A percentile compares a stretch with the other conserved stretches of the same genome.
These are phyloP conservation scores for Orthosia cruda DNA, from an alignment of 2,888 invertebrate genomes.

Conservation along the genomic window DNA sequence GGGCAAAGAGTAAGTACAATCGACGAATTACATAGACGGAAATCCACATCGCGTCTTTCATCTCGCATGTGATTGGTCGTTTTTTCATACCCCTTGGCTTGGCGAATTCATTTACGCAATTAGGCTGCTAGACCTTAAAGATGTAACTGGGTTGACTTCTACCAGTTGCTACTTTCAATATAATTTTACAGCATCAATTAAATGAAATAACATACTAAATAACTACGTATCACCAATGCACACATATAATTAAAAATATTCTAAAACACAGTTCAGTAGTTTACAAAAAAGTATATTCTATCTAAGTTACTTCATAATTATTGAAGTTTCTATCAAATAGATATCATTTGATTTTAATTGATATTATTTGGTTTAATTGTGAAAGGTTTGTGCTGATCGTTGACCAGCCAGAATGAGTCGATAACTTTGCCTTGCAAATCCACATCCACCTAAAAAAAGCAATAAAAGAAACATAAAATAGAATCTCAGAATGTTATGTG, in stretches of 20 bases:
- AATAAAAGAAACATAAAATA: neutral
- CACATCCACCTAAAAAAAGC: conserved; percentile 92
- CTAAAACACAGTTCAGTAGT: too few relatives aligned
- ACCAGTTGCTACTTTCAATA: neutral
- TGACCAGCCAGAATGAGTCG: conserved; percentile 92
- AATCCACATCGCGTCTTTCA: too few relatives aligned
- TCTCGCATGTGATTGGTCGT: too few relatives aligned
- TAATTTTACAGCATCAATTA: neutral
- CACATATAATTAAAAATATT: too few relatives aligned
- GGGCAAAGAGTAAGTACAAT: too few relatives aligned
- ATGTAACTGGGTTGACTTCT: neutral
- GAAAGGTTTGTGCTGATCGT: conserved; percentile 85
- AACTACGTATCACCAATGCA: too few relatives aligned
- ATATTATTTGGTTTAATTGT: conserved; percentile 27
- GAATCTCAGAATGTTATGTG: too few relatives aligned
- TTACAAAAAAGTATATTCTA: too few relatives aligned
- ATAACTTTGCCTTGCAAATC: conserved; percentile 93
- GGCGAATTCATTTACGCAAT: too few relatives aligned
- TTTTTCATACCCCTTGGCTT: too few relatives aligned
- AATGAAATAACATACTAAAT: neutral
- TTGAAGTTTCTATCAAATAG: neutral
- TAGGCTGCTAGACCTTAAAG: too few relatives aligned
- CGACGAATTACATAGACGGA: too few relatives aligned
- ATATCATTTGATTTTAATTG: neutral
- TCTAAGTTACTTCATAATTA: neutral